Evolutionary conservation across 1,140 invertebrate species (phyloP).

Genomic region (Artemia franciscana): DNA sequence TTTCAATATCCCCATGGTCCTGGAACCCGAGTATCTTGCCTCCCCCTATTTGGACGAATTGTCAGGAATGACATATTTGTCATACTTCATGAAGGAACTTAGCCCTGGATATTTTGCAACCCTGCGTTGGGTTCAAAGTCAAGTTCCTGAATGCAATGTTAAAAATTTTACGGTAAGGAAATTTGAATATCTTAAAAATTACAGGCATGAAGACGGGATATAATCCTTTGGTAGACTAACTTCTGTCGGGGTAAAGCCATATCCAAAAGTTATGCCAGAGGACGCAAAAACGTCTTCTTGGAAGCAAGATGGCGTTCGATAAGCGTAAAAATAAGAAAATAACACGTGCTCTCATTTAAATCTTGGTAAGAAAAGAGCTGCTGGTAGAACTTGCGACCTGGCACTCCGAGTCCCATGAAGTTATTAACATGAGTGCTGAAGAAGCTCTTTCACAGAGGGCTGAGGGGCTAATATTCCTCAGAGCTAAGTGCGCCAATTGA

Average conservation of each 20-base stretch:
- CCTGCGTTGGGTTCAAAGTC: constrained; percentile 67
- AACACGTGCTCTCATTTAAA: too few species aligned
- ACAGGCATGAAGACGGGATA: background rate
- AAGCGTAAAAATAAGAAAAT: too few species aligned
- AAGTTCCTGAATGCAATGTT: constrained; percentile 42
- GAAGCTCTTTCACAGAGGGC: too few species aligned
- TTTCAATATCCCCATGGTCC: constrained; percentile 73
- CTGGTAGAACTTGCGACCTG: too few species aligned
- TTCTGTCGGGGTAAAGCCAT: background rate
- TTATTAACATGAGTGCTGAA: too few species aligned
- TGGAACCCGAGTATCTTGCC: constrained; percentile 84
- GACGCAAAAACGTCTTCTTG: background rate
- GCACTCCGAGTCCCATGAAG: too few species aligned
- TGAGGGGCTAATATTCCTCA: too few species aligned
- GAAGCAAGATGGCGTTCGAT: constrained; percentile 2
- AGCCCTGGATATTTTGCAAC: constrained; percentile 81
- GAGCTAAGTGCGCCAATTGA: too few species aligned
- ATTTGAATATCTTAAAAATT: too few species aligned
- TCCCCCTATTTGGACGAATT: constrained; percentile 88
- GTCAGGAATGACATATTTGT: constrained; percentile 93
- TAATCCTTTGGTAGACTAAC: background rate
- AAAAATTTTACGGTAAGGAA: constrained; percentile 71
- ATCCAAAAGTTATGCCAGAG: background rate
- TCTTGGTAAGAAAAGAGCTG: too few species aligned
- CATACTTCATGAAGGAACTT: constrained; percentile 92